Evolutionary conservation across 2,113 vertebrate species (phyloP), one percentile per base, ranked within the genome.

Genomic region (Coryphaenoides rupestris): DNA sequence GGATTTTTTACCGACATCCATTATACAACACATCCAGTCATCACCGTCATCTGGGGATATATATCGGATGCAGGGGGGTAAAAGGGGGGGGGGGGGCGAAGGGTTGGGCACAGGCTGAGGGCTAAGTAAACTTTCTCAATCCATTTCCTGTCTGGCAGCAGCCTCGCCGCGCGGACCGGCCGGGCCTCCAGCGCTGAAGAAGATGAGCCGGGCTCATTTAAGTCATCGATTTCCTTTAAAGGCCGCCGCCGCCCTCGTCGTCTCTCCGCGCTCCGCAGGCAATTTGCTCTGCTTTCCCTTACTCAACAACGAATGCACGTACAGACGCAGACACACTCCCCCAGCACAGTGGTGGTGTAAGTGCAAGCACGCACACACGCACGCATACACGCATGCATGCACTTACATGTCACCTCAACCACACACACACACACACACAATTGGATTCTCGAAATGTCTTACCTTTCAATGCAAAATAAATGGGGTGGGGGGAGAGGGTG

Each of bases 221-320:
- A 79, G 72, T 80, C 81, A 90, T 88, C 70, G 87, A 89, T 91
- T 90, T 82, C 70, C 69, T 78, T 86, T 87, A 86, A 84, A 71
- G 78, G 74, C 72, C 80, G 52, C 58, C 28, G 74, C 80, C 77
- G 77, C 78, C 81, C 77, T 75, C 65, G 59, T 69, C 60, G 66
- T 66, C 50, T 58, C 55, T 72, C 79, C 78, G 69, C 80, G 70
- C 69, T 68, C 70, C 70, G 62, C 71, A 59, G 58, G 68, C 72
- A 40, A 64, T 58, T 69, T 63, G 63, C 60, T 76, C 74, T 55
- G 70, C 19, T 60, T 55, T 61, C 1, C 21, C 65, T n/a, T n/a
- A n/a, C n/a, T n/a, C n/a, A n/a, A n/a, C 33, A 10, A 40, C 33
- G 7, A 12, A 40, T 40, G 33, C 33, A 40, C 33, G 33, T 7